phyloP scores from a whole-genome alignment of 2,888 invertebrate genomes.

The Ormyrus rosae region DNA sequence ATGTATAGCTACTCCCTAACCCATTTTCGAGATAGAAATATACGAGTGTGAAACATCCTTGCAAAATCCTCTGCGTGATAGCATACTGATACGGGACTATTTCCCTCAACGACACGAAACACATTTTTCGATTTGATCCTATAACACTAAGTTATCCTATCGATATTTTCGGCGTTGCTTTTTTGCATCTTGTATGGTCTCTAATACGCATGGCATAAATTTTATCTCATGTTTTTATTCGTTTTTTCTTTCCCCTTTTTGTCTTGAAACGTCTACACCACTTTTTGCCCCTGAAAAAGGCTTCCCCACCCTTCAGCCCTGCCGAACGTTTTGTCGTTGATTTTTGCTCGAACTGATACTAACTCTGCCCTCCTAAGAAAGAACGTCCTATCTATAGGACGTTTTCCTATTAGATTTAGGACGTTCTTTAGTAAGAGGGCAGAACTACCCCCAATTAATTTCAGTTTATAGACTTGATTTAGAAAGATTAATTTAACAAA shows the following conservation, averaged over 20 bases:
- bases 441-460: too few species aligned
- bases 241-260: neutral
- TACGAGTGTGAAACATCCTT: constrained; percentile 22
- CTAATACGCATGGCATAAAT: constrained; percentile 27
- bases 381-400: too few species aligned
- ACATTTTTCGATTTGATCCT: constrained; percentile 35
- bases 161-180: constrained; percentile 11
- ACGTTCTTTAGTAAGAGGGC: too few species aligned
- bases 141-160: constrained; percentile 36
- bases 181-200: neutral
- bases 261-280: neutral
- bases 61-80: constrained; percentile 23
- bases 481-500: too few species aligned
- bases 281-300: too few species aligned
- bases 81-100: constrained; percentile 12
- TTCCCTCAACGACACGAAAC: constrained; percentile 14
- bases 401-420: too few species aligned
- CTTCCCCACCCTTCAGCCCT: too few species aligned
- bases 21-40: constrained; percentile 33
- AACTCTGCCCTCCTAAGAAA: too few species aligned
- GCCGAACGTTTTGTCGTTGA: too few species aligned
- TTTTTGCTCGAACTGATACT: too few species aligned
- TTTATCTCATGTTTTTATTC: neutral
- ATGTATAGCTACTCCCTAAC: constrained; percentile 16
- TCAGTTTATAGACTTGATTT: too few species aligned